Evolutionary conservation across 2,797 vertebrate genomes (phyloP).

Genomic region (Malurus leucopterus): DNA sequence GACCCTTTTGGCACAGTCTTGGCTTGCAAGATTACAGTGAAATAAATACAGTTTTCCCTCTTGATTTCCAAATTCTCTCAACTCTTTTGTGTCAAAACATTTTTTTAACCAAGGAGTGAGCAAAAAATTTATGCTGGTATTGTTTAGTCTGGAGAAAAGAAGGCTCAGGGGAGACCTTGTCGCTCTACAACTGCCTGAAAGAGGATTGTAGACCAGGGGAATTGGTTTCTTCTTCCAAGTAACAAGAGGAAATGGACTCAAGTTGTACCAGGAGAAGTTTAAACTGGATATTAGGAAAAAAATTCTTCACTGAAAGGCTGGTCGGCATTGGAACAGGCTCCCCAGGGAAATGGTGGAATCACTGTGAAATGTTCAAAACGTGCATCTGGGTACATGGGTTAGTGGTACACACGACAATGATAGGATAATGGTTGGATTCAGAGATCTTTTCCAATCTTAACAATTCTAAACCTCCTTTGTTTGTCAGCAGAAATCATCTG

Average conservation of each 20-base stretch:
- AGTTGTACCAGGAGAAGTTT: neutral
- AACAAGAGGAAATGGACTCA: neutral
- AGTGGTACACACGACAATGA: neutral
- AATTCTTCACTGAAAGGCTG: neutral
- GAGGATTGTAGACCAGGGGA: neutral
- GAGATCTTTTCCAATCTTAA: neutral
- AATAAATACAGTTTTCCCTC: neutral
- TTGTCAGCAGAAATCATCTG: neutral
- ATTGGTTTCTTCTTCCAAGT: neutral
- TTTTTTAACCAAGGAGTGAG: neutral
- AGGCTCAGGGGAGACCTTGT: neutral
- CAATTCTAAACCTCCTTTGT: neutral
- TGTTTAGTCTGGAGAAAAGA: neutral
- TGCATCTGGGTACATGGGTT: neutral
- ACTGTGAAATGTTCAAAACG: neutral
- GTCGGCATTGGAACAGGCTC: neutral
- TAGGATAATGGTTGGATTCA: neutral
- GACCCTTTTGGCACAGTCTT: neutral
- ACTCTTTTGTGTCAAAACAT: neutral
- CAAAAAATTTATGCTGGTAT: neutral
- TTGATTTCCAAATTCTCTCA: neutral
- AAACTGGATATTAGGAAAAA: neutral
- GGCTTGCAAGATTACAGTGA: neutral
- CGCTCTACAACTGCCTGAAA: neutral
- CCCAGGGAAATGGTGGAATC: neutral